phyloP scores from a whole-genome alignment of 1,140 invertebrate species.

The Campoletis sonorensis region DNA sequence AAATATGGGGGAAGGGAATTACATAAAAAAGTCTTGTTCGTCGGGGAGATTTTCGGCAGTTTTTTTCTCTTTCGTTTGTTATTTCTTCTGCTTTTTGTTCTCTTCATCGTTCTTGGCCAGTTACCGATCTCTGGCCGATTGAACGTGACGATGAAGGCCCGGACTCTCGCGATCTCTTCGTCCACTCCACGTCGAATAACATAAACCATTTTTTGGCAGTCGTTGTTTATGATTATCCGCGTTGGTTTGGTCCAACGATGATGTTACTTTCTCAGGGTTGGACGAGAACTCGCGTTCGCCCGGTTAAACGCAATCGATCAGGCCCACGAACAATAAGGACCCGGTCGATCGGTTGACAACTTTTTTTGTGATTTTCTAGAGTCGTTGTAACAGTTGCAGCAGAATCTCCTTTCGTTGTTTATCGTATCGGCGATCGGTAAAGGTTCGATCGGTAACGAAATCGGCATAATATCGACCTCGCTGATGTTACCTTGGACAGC shows the following conservation, averaged over 20 bases:
- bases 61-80: constrained; percentile 26
- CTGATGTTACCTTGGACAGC: too few species aligned
- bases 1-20: constrained; percentile 55
- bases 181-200: not conserved
- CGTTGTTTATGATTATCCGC: constrained; percentile 25
- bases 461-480: too few species aligned
- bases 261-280: too few species aligned
- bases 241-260: not conserved
- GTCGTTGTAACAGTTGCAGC: not conserved
- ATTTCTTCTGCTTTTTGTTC: constrained; percentile 3
- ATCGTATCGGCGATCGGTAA: not conserved
- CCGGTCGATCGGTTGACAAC: not conserved
- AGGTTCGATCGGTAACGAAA: too few species aligned
- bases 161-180: not conserved
- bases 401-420: constrained; percentile 9
- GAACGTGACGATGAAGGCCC: not conserved
- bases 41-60: constrained; percentile 18
- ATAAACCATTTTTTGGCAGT: constrained; percentile 26
- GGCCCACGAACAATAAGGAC: constrained; percentile 26
- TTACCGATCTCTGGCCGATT: constrained; percentile 11
- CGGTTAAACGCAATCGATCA: not conserved
- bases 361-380: not conserved
- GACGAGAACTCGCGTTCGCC: too few species aligned
- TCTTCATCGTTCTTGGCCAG: not conserved
- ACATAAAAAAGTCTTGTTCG: constrained; percentile 41